phyloP scores from a whole-genome alignment of 2,888 invertebrate species.

The Zhuqinia jingwanae region DNA sequence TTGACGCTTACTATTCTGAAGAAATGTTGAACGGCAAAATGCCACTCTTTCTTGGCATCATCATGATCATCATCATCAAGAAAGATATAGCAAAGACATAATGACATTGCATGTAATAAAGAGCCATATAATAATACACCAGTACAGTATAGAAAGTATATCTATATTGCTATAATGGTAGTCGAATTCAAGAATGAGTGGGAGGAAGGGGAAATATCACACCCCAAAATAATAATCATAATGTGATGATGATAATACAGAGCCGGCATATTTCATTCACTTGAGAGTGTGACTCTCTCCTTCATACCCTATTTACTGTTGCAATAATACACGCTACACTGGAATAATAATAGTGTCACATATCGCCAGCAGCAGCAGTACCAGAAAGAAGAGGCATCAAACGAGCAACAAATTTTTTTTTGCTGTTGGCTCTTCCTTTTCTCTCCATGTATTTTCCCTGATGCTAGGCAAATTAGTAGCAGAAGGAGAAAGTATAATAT shows the following conservation, averaged over 20 bases:
- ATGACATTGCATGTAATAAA: constrained; percentile 58
- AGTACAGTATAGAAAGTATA: not conserved
- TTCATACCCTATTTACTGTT: not conserved
- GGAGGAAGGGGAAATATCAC: constrained; percentile 56
- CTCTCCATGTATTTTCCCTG: constrained; percentile 13
- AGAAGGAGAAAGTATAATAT: constrained; percentile 45
- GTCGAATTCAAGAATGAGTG: constrained; percentile 47
- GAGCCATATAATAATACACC: constrained; percentile 13
- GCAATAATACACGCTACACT: too few relatives aligned
- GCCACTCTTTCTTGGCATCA: constrained; percentile 34
- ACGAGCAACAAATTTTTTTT: constrained; percentile 53
- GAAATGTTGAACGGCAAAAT: constrained; percentile 64
- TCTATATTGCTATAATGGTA: not conserved
- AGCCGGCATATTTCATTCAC: constrained; percentile 56
- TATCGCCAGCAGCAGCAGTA: constrained; percentile 28
- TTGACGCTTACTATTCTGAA: constrained; percentile 44
- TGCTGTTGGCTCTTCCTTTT: constrained; percentile 37
- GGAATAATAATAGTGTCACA: constrained; percentile 33
- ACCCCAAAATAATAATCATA: constrained; percentile 67
- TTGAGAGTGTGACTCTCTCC: constrained; percentile 19
- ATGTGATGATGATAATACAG: constrained; percentile 57
- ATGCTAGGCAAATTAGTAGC: constrained; percentile 53
- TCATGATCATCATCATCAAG: constrained; percentile 20
- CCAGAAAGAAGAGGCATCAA: constrained; percentile 11
- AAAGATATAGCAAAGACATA: constrained; percentile 52